Evolutionary conservation across 1,140 invertebrate genomes (phyloP).

Genomic region (Brachionus manjavacas): DNA sequence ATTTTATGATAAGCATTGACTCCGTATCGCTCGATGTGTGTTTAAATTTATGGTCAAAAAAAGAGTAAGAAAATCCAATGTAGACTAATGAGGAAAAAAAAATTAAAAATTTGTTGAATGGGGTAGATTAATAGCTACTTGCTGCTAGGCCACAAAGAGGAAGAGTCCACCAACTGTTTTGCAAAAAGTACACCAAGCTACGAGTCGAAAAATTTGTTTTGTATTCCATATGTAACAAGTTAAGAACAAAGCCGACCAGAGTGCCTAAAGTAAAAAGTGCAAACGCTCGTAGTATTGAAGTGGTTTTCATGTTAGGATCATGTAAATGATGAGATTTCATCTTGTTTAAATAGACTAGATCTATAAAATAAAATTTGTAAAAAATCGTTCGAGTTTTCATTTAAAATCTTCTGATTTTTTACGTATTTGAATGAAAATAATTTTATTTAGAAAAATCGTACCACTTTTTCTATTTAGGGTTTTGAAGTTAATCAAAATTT

Average conservation of each 20-base stretch:
- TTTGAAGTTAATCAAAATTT: neutral
- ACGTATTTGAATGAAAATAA: neutral
- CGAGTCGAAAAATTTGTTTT: constrained; percentile 21
- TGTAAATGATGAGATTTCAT: neutral
- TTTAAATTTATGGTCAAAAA: constrained; percentile 34
- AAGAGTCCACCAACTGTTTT: constrained; percentile 28
- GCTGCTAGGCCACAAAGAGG: constrained; percentile 21
- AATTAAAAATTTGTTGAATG: neutral
- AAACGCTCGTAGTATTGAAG: neutral
- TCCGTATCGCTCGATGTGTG: neutral
- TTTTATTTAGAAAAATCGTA: neutral
- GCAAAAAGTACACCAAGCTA: neutral
- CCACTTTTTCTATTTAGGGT: neutral
- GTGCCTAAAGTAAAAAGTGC: neutral
- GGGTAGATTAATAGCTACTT: neutral
- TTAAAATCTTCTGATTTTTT: neutral
- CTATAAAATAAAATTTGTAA: neutral
- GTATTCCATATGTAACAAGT: constrained; percentile 22
- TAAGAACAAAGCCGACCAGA: constrained; percentile 26
- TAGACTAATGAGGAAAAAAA: neutral
- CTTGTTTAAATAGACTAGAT: constrained; percentile 4
- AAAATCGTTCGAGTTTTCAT: neutral
- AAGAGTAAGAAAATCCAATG: constrained; percentile 18
- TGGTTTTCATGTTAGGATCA: neutral
- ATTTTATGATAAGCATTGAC: constrained; percentile 27